A percentile compares a stretch with the other conserved stretches of the same genome.
Evolutionary conservation across 2,113 vertebrate species (phyloP).

Genomic region (Lagopus muta): DNA sequence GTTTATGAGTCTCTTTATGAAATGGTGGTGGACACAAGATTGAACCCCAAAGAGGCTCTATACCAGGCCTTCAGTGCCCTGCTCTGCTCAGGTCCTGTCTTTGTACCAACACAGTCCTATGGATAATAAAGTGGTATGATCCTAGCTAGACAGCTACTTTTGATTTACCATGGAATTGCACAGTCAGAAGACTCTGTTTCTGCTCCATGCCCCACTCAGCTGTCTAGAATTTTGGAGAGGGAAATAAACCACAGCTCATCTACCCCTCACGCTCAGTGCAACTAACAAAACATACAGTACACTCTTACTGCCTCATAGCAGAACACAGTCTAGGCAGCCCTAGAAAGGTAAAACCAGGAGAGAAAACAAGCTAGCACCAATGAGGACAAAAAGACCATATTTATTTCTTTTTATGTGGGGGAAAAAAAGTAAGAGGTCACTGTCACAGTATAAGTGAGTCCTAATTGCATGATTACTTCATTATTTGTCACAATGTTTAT

Average conservation of each 20-base stretch:
- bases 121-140: fast-evolving
- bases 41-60: neutral
- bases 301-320: neutral
- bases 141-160: neutral
- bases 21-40: fast-evolving
- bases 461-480: constrained; percentile 43
- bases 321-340: neutral
- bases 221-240: neutral
- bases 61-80: neutral
- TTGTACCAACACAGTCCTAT: fast-evolving
- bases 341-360: neutral
- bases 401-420: neutral
- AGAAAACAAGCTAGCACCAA: neutral
- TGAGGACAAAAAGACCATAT: neutral
- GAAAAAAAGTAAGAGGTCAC: neutral
- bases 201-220: neutral
- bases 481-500: constrained; percentile 52
- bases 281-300: neutral
- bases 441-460: neutral
- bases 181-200: neutral
- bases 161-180: neutral
- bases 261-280: neutral
- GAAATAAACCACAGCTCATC: neutral
- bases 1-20: neutral
- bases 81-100: neutral